Evolutionary conservation across 2,113 vertebrate genomes (phyloP), one percentile per base, ranked within the genome.

Genomic region (Atherinomorus stipes): DNA sequence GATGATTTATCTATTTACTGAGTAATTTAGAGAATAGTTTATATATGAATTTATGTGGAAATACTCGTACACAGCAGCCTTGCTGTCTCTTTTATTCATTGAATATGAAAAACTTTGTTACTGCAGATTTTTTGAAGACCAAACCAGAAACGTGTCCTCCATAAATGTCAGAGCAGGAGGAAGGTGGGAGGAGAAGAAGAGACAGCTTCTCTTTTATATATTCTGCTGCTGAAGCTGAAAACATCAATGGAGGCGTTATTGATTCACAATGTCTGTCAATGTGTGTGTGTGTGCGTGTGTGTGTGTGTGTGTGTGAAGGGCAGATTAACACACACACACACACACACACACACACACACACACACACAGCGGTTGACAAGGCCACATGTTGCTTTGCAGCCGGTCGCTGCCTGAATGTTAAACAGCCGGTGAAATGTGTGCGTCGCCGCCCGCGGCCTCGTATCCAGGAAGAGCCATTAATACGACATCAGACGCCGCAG

Each of bases 401-500:
- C 31, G 19, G 60, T 31, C 40, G 74, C 66, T 47, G 69, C 57
- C 52, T 71, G 80, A 83, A 80, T 80, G 66, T 71, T 80, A 80
- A 84, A 47, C 70, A 78, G 64, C 51, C 10, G 10, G n/a, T 44
- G 58, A 42, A 50, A 63, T 66, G 62, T 34, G 64, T 26, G 54
- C 22, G 76, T 16, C 8, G 12, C 59, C 34, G 64, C 63, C 62
- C 23, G 37, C 63, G 70, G 74, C 76, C 81, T 84, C 62, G 68
- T 74, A 65, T 68, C 78, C 78, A 34, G 72, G 75, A 81, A 64
- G 79, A 88, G 47, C 73, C 83, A 80, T 83, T 85, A 84, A 85
- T 80, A 85, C 72, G 13, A 68, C 83, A 85, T 76, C 80, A 83
- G 76, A 76, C 65, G 53, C 38, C 57, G 52, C 49, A 22, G 44